A percentile compares a stretch with the other conserved stretches of the same genome.
Conservation (phyloP, 1,140 invertebrate genomes). For the Paramacrobiotus metropolitanus region DNA sequence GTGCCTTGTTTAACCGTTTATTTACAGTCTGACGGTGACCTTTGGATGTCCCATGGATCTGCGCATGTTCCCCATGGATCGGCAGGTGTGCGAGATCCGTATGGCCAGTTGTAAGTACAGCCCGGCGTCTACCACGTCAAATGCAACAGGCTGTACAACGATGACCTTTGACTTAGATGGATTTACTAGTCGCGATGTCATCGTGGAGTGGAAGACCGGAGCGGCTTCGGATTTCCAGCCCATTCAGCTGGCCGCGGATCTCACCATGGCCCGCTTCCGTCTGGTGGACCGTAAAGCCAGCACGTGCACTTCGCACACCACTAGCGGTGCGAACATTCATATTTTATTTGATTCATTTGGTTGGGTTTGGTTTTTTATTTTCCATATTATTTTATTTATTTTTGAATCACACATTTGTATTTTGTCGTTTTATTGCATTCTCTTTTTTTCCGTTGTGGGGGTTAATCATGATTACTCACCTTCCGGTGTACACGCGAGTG, state of each 20-base stretch:
- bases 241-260: too few relatives aligned
- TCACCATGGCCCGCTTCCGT: slow-evolving; percentile 23
- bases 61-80: slow-evolving; percentile 26
- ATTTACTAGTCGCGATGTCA: slow-evolving; percentile 20
- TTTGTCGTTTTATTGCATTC: too few relatives aligned
- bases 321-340: too few relatives aligned
- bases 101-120: slow-evolving; percentile 27
- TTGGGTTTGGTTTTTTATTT: too few relatives aligned
- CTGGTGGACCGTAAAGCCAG: slow-evolving; percentile 21
- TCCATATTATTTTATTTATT: too few relatives aligned
- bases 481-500: too few relatives aligned
- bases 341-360: too few relatives aligned
- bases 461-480: too few relatives aligned
- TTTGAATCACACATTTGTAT: too few relatives aligned
- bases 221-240: slow-evolving; percentile 22
- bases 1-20: slow-evolving; percentile 3
- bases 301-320: slow-evolving; percentile 24
- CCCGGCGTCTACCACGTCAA: background rate
- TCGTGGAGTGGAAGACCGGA: slow-evolving; percentile 21
- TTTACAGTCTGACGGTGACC: slow-evolving; percentile 22
- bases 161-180: slow-evolving; percentile 17
- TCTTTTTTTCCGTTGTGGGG: too few relatives aligned
- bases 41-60: slow-evolving; percentile 27
- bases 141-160: slow-evolving; percentile 4
- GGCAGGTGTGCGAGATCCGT: slow-evolving; percentile 24